These are phyloP conservation scores for Pseudomyrmex flavicornis DNA, from an alignment of 1,140 invertebrate species.

Conservation along the genomic window DNA sequence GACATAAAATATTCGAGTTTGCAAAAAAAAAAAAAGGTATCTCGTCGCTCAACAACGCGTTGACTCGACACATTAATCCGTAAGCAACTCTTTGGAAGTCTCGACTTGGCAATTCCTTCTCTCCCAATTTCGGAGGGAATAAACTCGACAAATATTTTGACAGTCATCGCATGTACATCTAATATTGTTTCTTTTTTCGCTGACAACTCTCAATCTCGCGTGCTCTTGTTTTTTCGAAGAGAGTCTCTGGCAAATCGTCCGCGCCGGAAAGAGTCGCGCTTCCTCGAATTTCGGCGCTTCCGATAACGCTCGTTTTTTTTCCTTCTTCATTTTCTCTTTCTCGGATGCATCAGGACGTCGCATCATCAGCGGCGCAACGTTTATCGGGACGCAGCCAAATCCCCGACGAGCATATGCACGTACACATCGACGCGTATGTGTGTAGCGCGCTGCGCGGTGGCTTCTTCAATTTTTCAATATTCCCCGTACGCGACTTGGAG, in stretches of 20 bases:
- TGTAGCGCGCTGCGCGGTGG: slow-evolving; percentile 45
- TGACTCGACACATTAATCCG: too few species aligned
- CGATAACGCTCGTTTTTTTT: neutral
- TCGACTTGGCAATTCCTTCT: too few species aligned
- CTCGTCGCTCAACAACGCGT: too few species aligned
- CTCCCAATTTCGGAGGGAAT: too few species aligned
- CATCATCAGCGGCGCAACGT: slow-evolving; percentile 10
- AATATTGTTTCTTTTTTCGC: too few species aligned
- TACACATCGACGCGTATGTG: neutral
- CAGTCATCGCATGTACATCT: too few species aligned
- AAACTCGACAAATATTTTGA: too few species aligned
- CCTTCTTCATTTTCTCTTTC: neutral
- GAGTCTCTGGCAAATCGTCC: neutral
- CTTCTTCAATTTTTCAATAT: slow-evolving; percentile 79
- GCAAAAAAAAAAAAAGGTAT: neutral
- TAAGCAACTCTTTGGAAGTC: too few species aligned
- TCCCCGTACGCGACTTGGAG: slow-evolving; percentile 74
- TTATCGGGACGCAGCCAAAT: slow-evolving; percentile 7
- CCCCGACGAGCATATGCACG: neutral
- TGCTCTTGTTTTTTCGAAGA: neutral
- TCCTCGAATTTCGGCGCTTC: slow-evolving; percentile 7
- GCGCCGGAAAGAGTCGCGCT: neutral
- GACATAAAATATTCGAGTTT: neutral
- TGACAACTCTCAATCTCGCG: neutral
- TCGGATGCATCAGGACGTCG: slow-evolving; percentile 24